Base-by-base conservation (phyloP, 2,113 vertebrate species). In the Lasiurus borealis region DNA sequence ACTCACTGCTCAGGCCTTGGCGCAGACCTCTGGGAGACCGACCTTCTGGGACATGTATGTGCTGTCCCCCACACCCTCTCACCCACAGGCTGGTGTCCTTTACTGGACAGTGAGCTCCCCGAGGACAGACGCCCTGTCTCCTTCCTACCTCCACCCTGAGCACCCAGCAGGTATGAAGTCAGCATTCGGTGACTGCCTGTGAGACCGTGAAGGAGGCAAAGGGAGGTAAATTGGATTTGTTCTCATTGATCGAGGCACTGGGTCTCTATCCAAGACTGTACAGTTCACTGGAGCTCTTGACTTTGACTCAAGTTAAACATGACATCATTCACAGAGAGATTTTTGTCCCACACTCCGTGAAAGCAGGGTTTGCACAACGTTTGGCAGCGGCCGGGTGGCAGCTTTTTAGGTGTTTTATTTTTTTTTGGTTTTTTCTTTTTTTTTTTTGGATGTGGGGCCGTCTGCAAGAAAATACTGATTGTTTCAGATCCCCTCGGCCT, bases 321-420 rank as follows among this genome's bases (percentile, higher is more conserved):
- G 73, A 71, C 25, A 81, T 88, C 57, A 90, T 62, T 78, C 87
- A 62, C 81, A 92, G 72, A 72, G 88, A 48, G 40, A 54, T 40
- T 31, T 40, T 69, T 69, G 19, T 15, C 12, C 16, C 82, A 16
- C 34, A 44, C 6, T 81, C 72, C 72, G 23, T 19, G 44, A 92
- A 90, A 95, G n/a, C 57, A 81, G 85, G 64, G n/a, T n/a, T 92
- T 95, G 94, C 77, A 82, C 88, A 96, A 64, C 6, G n/a, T 80
- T 76, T 76, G 77, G 59, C 71, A 64, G 16, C n/a, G 44, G 93
- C 68, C 25, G 40, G 46, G 68, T 19, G 11, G 78, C 23, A 40
- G 64, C 31, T 86, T 64, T 44, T 19, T 85, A 64, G 1, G 10
- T 19, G 40, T 40, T 3, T 40, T 40, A n/a, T n/a, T n/a, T n/a